A percentile compares a stretch with the other conserved stretches of the same genome.
Conservation (phyloP, 2,113 vertebrate species). For the Rallus limicola region DNA sequence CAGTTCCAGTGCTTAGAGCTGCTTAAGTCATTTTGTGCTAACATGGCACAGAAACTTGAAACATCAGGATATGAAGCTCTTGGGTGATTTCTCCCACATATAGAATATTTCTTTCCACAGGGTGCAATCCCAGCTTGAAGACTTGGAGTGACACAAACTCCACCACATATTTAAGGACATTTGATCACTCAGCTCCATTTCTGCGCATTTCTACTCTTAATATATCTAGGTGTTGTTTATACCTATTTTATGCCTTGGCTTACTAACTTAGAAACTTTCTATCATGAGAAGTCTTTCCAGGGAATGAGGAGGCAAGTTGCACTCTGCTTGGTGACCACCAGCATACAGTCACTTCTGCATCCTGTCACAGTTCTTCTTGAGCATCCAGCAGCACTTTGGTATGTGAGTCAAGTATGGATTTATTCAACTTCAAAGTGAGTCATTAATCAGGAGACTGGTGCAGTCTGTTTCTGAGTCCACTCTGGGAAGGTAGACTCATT, state of each 20-base stretch:
- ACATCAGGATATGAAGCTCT: background rate
- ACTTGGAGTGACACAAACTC: background rate
- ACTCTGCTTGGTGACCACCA: background rate
- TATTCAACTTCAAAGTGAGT: background rate
- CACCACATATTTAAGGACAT: background rate
- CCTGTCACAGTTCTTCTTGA: background rate
- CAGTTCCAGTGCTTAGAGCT: background rate
- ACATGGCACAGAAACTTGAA: background rate
- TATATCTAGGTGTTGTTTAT: background rate
- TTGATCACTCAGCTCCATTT: background rate
- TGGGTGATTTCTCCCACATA: background rate
- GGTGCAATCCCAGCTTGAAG: background rate
- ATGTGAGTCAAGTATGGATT: background rate
- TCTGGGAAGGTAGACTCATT: background rate
- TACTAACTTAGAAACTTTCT: background rate
- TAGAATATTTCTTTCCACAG: background rate
- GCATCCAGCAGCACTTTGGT: background rate
- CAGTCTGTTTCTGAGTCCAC: background rate
- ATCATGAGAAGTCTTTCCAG: background rate
- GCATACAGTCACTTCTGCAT: background rate
- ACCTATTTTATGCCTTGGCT: background rate
- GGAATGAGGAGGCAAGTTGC: background rate
- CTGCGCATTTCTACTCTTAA: background rate
- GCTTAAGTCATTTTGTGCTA: background rate
- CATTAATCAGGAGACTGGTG: background rate